Base-by-base conservation (phyloP, 2,797 vertebrate genomes). In the Denticeps clupeoides region DNA sequence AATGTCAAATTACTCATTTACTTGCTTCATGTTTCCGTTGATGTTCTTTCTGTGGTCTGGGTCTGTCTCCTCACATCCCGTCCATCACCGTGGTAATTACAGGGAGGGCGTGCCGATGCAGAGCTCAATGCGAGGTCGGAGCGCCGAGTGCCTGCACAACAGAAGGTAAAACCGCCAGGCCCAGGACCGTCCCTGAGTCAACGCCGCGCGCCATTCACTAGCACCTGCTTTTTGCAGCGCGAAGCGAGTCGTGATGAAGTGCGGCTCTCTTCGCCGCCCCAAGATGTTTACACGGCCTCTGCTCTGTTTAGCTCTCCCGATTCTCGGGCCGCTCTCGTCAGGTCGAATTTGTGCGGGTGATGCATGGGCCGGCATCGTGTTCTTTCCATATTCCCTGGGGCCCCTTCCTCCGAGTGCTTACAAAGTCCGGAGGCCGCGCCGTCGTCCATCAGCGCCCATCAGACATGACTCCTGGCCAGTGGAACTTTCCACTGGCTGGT, bases 81-180 rank as follows among this genome's bases (percentile, higher is more conserved):
- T 84, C 83, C 89, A 80, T 77, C 72, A 75, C 87, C 87, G 89
- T 88, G 90, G 85, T 87, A 88, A 89, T 88, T 67, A 82, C 90
- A 99, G 93, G 88, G 91, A 97, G 84, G 87, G 93, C 89, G 89
- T 97, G 85, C 89, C 88, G 90, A 88, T 93, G 85, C 89, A 89
- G 87, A 90, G 87, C 75, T 91, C 89, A 89, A 87, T 93, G 81
- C 87, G 92, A 79, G 93, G 92, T 89, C 88, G 91, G 87, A 96
- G 94, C 88, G 89, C 91, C 63, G 93, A 99, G 79, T 95, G 90
- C 84, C 91, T 97, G 72, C 88, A 90, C 81, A 91, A 78, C 67
- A 87, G 82, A 82, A 90, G 92, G 94, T 99, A 96, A 95, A 86
- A 54, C 51, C 44, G 42, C 11, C 40, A 45, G 32, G 32, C 44